Evolutionary conservation across 2,888 invertebrate species (phyloP), one percentile per base, ranked within the genome.

Genomic region (Panopea generosa): DNA sequence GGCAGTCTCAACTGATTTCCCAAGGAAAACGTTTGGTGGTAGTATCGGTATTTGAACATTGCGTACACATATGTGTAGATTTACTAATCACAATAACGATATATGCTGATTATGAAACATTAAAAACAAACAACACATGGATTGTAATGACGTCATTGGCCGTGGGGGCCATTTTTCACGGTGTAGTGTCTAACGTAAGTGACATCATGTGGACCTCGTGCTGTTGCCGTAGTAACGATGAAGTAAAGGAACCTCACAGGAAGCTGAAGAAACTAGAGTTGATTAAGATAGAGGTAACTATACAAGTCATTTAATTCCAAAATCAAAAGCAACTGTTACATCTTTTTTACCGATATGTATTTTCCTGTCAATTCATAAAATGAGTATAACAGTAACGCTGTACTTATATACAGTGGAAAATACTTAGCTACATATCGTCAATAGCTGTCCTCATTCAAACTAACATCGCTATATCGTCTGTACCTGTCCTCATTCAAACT

Each of bases 221-320:
- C 45, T 88, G 87, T 63, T 85, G 87, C 52, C 65, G 79, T 11
- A 74, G 76, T 43, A 69, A 66, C 49, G 68, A 68, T 27, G 77
- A 81, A 29, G 84, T 83, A 43, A 85, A 87, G 59, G 88, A 89
- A 62, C 86, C 88, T 6, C 85, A 86, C 63, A 83, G 88, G 60
- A 83, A 86, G 62, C 77, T 90, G 56, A 90, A 90, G 71, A 87
- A 87, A 56, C 66, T 90, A 59, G 86, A 89, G 60, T 83, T 90
- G n/a, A 75, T 90, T 11, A 85, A 82, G 77, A 82, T 86, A 18
- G 89, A 90, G 85, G 89, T 89, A 59, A 69, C 82, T 70, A 7
- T 16, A 33, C n/a, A n/a, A n/a, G n/a, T n/a, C n/a, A n/a, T n/a
- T n/a, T n/a, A n/a, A n/a, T 40, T 9, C 14, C 9, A 11, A 11